These are phyloP conservation scores for Trematomus bernacchii DNA, from an alignment of 2,797 vertebrate genomes.

Conservation along the genomic window DNA sequence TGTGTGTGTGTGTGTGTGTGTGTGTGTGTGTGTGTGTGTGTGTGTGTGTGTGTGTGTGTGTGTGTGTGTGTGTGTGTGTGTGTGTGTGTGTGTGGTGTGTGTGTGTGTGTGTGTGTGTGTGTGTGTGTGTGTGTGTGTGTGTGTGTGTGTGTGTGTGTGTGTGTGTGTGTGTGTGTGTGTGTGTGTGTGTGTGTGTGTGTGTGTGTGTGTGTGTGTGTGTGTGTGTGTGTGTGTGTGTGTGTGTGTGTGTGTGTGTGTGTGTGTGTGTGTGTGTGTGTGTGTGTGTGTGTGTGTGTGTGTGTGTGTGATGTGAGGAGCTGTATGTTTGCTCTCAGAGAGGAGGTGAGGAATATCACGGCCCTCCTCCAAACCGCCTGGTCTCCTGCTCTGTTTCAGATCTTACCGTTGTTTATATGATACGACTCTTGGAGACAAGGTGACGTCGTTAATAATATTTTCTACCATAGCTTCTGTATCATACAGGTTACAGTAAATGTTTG, in stretches of 20 bases:
- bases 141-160: constrained; percentile 39
- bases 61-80: constrained; percentile 31
- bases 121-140: constrained; percentile 25
- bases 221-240: constrained; percentile 10
- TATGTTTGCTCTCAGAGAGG: constrained; percentile 77
- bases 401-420: constrained; percentile 68
- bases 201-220: constrained; percentile 39
- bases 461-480: constrained; percentile 57
- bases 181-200: constrained; percentile 31
- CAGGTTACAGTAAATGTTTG: constrained; percentile 52
- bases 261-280: constrained; percentile 49
- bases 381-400: constrained; percentile 65
- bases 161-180: constrained; percentile 11
- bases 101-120: constrained; percentile 37
- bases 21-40: constrained; percentile 47
- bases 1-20: constrained; percentile 31
- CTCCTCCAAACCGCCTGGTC: constrained; percentile 75
- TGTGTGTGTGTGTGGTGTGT: constrained; percentile 46
- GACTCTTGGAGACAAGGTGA: constrained; percentile 81
- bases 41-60: constrained; percentile 35
- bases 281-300: too few relatives aligned
- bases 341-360: constrained; percentile 81
- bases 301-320: constrained; percentile 75
- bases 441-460: constrained; percentile 80
- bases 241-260: constrained; percentile 27